Base-by-base conservation (phyloP, 1,140 invertebrate species). In the Diprion similis region DNA sequence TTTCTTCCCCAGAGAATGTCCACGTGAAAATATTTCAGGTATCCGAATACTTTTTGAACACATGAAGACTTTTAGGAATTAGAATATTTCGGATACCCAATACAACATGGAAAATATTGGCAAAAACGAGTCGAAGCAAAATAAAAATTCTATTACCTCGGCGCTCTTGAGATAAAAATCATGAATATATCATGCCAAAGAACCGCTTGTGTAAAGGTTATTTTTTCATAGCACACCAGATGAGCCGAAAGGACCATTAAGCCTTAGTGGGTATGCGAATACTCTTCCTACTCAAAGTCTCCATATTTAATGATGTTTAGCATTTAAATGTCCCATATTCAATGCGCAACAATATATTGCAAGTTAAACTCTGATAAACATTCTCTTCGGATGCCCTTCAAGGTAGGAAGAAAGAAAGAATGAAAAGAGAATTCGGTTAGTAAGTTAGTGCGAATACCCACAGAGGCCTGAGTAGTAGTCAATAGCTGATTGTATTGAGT, bases 401-500 rank as follows among this genome's bases (percentile, higher is more conserved):
- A 59, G 51, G 51, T 59, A 59, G 51, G 11, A 59, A 59, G 51
- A 59, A 59, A 59, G 51, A 59, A 59, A 59, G 51, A 59, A 59
- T 59, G 51, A 59, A 59, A 59, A 59, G 51, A 59, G 75, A n/a
- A 75, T 83, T 82, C 68, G 79, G 83, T 85, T 84, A 85, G 83
- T 84, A 83, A 82, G 83, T 83, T 85, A 85, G 84, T 84, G 80
- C 80, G 82, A 86, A 86, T 86, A 86, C 85, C 85, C 85, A 86
- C 85, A 86, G 85, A 86, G 83, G 82, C 75, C 78, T 86, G 83
- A 85, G 80, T 81, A 85, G 85, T 84, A 84, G 84, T 82, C 84
- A 86, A 84, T 81, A 86, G 84, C 79, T 81, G 84, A 81, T 85
- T 85, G 82, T 85, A 84, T 79, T 85, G 83, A 85, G 79, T 84